These are phyloP conservation scores for Ennomos quercinarius DNA, from an alignment of 2,888 invertebrate species.

Conservation along the genomic window DNA sequence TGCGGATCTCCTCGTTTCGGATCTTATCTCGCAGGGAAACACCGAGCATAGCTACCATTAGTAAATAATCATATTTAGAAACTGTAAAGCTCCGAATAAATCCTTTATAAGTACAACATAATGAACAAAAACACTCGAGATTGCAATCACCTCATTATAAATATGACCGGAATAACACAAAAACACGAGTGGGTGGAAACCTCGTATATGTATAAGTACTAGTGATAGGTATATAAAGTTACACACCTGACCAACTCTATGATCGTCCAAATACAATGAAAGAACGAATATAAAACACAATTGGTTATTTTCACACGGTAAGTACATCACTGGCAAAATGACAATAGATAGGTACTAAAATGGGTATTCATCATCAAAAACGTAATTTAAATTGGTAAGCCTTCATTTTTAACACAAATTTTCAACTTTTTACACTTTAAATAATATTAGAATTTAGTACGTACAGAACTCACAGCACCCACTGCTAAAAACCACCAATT, in stretches of 20 bases:
- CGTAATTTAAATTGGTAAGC: no score
- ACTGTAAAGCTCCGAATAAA: not conserved
- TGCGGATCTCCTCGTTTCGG: no score
- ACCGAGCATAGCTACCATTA: no score
- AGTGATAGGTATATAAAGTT: conserved; percentile 1
- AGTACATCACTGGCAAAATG: no score
- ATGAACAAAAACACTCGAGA: not conserved
- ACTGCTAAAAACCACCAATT: no score
- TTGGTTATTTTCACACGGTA: conserved; percentile 16
- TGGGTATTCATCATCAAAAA: conserved; percentile 1
- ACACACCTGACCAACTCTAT: conserved; percentile 15
- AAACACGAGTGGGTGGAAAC: conserved; percentile 43
- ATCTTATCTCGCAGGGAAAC: no score
- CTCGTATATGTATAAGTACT: conserved; percentile 10
- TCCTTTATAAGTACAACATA: not conserved
- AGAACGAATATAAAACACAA: conserved; percentile 12
- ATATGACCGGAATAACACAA: conserved; percentile 17
- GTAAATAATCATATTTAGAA: no score
- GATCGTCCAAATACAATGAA: conserved; percentile 19
- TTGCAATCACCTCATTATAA: conserved; percentile 10
- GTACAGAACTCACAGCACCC: no score
- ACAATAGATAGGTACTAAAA: no score
- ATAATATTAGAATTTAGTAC: no score
- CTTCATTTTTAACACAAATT: no score
- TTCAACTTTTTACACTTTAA: no score